Percentiles rank a stretch among this genome's conserved stretches.
Conservation (phyloP, 2,797 vertebrate genomes). For the Hirundo rustica region DNA sequence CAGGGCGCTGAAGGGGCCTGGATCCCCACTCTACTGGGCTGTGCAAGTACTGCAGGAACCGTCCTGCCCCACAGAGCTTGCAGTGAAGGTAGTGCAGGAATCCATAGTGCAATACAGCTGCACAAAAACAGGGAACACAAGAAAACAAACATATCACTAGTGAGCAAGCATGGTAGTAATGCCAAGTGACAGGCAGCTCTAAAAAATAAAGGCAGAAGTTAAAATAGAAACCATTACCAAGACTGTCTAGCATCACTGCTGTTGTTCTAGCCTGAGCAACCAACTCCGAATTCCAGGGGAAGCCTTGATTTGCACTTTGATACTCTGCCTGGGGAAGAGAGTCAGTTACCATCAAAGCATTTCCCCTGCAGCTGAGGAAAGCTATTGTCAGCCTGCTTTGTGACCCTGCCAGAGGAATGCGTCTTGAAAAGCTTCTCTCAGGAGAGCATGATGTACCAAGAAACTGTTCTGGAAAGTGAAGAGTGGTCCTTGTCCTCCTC, state of each 20-base stretch:
- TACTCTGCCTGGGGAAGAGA: constrained; percentile 47
- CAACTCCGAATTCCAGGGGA: constrained; percentile 22
- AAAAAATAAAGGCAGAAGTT: constrained; percentile 40
- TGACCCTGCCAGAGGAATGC: background rate
- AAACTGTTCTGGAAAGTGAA: background rate
- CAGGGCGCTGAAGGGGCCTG: background rate
- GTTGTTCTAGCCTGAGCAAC: constrained; percentile 22
- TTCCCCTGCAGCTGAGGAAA: background rate
- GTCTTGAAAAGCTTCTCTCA: background rate
- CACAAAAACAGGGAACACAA: background rate
- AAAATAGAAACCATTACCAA: constrained; percentile 36
- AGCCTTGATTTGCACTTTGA: background rate
- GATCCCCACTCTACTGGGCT: background rate
- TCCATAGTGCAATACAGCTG: background rate
- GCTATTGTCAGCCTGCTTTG: constrained; percentile 11
- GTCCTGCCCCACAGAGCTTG: background rate
- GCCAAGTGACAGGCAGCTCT: constrained; percentile 32
- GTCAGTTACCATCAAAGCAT: constrained; percentile 36
- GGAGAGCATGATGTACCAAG: background rate
- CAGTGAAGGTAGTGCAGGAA: background rate
- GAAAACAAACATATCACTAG: background rate
- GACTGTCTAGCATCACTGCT: background rate
- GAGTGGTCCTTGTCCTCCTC: background rate
- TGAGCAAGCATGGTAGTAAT: background rate
- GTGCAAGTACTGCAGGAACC: background rate